A percentile compares a stretch with the other conserved stretches of the same genome.
Evolutionary conservation across 2,888 invertebrate species (phyloP).

Genomic region (Tricholauxania praeusta): DNA sequence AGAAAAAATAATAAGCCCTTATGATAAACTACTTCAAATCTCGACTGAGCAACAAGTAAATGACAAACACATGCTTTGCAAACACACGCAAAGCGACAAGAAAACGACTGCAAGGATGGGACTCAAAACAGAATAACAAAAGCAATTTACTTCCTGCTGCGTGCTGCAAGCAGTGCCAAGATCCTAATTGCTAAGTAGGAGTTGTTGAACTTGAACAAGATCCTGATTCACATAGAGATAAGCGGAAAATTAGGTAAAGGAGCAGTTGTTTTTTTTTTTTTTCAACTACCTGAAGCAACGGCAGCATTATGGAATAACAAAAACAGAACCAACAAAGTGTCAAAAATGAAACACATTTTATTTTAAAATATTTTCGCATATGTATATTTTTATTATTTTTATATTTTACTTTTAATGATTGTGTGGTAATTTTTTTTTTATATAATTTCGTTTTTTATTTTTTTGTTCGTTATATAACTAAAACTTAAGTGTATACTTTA

Average conservation of each 20-base stretch:
- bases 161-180: background rate
- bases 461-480: slow-evolving; percentile 4
- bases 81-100: background rate
- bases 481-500: too few relatives aligned
- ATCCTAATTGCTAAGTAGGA: slow-evolving; percentile 6
- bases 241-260: background rate
- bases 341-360: slow-evolving; percentile 25
- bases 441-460: slow-evolving; percentile 7
- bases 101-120: background rate
- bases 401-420: slow-evolving; percentile 13
- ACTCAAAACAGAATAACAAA: background rate
- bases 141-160: slow-evolving; percentile 22
- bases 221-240: too few relatives aligned
- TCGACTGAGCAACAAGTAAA: background rate
- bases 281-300: background rate
- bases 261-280: background rate
- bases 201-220: slow-evolving; percentile 14
- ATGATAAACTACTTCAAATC: background rate
- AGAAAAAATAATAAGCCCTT: too few relatives aligned
- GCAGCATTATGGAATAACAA: background rate
- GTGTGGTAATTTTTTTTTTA: background rate
- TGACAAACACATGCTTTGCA: background rate
- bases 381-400: slow-evolving; percentile 7
- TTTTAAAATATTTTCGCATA: slow-evolving; percentile 29
- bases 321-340: background rate